Base-by-base conservation (phyloP, 2,113 vertebrate species). In the Channa maculata region DNA sequence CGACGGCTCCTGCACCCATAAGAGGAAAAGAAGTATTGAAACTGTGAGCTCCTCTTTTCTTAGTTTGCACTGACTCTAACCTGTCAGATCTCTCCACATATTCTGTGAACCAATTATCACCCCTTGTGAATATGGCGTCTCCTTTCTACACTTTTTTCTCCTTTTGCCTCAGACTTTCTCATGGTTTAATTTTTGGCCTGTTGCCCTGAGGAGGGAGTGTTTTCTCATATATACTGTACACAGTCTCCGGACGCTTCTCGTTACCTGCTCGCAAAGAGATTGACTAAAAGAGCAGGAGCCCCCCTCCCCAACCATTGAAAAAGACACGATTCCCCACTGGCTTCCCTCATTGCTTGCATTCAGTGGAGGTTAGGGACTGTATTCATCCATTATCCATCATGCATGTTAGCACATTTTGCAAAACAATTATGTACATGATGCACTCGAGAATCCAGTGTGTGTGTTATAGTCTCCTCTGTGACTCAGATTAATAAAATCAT, bases 71-170 rank as follows among this genome's bases (percentile, higher is more conserved):
- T 51, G 34, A 43, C 65, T 60, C 38, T 39, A 65, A 24, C 50
- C n/a, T 62, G 50, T 82, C 64, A 62, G 44, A 61, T 36, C 5
- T 12, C 41, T 43, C 74, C 52, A 60, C 33, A 10, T 51, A 15
- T 38, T 60, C 52, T 8, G 11, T 5, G 37, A 66, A n/a, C 4
- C 44, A 38, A 45, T 77, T 69, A 62, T 60, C 53, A 69, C 12
- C 13, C 33, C 34, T 44, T 46, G 49, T 70, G 52, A 72, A 69
- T 8, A 6, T 9, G 6, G 36, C 54, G 36, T 37, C 39, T 5
- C 39, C 39, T 41, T 41, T 4, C 24, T 24, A 24, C 24, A 24
- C 24, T 24, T 24, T 7, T 7, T 41, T 4, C 24, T 24, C 24
- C 39, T 44, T 36, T 12, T 11, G 38, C 6, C 10, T 39, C 49